These are phyloP conservation scores for Phalacrocorax carbo DNA, from an alignment of 2,113 vertebrate species.

Conservation along the genomic window DNA sequence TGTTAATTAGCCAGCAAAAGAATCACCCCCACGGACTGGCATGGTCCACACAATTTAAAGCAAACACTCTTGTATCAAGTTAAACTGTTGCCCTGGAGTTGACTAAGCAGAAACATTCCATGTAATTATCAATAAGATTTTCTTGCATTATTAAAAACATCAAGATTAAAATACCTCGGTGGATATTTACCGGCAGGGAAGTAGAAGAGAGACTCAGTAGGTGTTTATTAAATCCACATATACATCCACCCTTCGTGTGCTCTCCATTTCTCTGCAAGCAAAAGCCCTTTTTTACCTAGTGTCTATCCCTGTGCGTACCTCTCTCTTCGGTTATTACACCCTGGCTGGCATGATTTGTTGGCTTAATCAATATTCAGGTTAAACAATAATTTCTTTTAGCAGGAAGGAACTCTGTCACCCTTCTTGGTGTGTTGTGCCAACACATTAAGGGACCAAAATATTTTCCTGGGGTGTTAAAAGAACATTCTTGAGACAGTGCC, in stretches of 20 bases:
- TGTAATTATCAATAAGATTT: conserved; percentile 27
- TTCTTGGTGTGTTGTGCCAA: background rate
- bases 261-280: background rate
- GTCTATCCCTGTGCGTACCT: background rate
- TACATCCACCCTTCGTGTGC: background rate
- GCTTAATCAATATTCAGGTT: background rate
- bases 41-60: background rate
- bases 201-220: background rate
- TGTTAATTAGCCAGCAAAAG: conserved; percentile 60
- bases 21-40: background rate
- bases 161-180: background rate
- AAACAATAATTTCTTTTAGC: conserved; percentile 6
- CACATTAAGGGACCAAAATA: background rate
- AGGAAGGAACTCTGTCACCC: background rate
- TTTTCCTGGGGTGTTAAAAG: background rate
- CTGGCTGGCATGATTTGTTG: background rate
- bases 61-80: conserved; percentile 3
- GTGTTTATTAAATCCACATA: conserved; percentile 41
- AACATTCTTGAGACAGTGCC: background rate
- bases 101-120: conserved; percentile 42
- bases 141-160: background rate
- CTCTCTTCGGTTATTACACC: background rate
- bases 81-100: background rate
- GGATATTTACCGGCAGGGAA: conserved; percentile 13
- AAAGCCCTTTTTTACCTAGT: background rate